Conservation (phyloP, 2,888 invertebrate species). For the Blera fallax region DNA sequence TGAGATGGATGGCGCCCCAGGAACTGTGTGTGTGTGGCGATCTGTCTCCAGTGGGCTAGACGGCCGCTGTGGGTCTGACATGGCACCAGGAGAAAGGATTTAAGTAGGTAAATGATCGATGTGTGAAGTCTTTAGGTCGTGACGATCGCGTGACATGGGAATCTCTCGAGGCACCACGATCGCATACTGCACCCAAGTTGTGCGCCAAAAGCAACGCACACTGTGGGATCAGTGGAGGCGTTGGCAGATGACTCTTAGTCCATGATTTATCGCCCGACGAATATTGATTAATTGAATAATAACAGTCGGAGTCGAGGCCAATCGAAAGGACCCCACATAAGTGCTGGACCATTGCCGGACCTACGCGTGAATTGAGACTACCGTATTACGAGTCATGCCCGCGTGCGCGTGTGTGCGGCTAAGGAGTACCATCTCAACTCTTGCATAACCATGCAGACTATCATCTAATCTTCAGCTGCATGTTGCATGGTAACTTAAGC, state of each 20-base stretch:
- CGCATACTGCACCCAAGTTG: constrained; percentile 38
- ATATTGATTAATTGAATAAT: constrained; percentile 48
- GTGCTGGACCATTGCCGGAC: not conserved
- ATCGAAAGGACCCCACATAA: constrained; percentile 36
- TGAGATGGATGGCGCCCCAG: constrained; percentile 32
- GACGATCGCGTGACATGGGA: constrained; percentile 54
- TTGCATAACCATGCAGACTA: constrained; percentile 22
- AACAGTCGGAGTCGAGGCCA: constrained; percentile 31
- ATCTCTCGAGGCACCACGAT: constrained; percentile 1
- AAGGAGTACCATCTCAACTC: not conserved
- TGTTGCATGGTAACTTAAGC: constrained; percentile 26
- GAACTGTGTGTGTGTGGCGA: not conserved
- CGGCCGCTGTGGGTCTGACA: not conserved
- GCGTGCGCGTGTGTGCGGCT: not conserved
- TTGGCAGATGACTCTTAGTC: constrained; percentile 46
- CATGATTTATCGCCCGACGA: constrained; percentile 31
- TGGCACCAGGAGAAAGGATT: constrained; percentile 1
- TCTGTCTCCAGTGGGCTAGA: constrained; percentile 10
- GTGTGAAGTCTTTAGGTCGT: constrained; percentile 45
- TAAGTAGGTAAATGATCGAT: constrained; percentile 51
- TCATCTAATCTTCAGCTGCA: constrained; percentile 1
- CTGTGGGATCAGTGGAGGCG: constrained; percentile 35
- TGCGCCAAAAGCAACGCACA: not conserved
- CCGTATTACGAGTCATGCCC: not conserved
- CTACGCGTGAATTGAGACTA: not conserved